Conservation (phyloP, 2,113 vertebrate genomes). For the Grantiella picta region DNA sequence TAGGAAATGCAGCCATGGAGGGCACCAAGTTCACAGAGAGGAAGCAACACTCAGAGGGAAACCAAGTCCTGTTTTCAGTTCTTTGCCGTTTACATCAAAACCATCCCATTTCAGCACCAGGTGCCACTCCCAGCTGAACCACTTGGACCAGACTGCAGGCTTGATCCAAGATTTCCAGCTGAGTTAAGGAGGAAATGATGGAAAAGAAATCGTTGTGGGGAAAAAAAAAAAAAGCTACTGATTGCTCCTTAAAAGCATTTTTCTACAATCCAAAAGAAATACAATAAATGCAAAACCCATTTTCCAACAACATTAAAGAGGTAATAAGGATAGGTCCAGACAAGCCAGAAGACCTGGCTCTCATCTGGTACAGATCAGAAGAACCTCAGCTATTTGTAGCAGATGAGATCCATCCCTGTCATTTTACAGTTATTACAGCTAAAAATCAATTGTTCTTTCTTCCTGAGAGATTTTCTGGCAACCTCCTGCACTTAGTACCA, state of each 20-base stretch:
- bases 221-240: not conserved
- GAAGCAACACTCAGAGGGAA: not conserved
- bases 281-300: not conserved
- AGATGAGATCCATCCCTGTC: not conserved
- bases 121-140: not conserved
- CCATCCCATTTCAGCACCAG: rapidly evolving
- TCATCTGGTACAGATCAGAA: not conserved
- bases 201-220: not conserved
- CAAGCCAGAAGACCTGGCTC: not conserved
- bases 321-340: not conserved
- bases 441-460: conserved; percentile 31
- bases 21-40: not conserved
- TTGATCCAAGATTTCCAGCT: not conserved
- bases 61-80: not conserved
- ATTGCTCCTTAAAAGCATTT: not conserved
- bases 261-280: not conserved
- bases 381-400: not conserved
- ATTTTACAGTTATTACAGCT: not conserved
- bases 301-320: not conserved
- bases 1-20: not conserved
- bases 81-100: not conserved
- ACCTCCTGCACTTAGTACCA: not conserved
- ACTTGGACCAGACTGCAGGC: not conserved
- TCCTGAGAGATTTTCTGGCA: conserved; percentile 24
- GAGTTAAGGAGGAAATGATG: not conserved